These are phyloP conservation scores for Gastrophysa polygoni DNA, from an alignment of 2,888 invertebrate species.

Conservation along the genomic window DNA sequence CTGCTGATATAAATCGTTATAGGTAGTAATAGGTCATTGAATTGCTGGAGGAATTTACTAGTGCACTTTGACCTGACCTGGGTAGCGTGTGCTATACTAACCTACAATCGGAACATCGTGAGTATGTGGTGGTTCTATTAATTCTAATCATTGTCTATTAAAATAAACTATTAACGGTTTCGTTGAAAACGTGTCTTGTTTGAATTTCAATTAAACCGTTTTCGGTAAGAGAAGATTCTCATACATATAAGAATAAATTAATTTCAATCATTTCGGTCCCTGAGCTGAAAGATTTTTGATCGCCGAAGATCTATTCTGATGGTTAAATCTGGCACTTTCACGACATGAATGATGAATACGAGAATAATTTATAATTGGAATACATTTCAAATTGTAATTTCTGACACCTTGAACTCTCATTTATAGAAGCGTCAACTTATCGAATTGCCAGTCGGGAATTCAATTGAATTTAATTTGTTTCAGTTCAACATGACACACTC, in stretches of 20 bases:
- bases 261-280: background rate
- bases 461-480: too few species aligned
- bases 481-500: too few species aligned
- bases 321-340: background rate
- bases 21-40: background rate
- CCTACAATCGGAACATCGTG: slow-evolving; percentile 25
- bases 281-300: background rate
- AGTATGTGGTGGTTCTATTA: slow-evolving; percentile 25
- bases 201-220: slow-evolving; percentile 25
- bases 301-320: background rate
- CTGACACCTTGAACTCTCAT: too few species aligned
- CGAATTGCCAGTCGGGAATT: too few species aligned
- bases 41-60: slow-evolving; percentile 32
- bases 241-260: slow-evolving; percentile 10
- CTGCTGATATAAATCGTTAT: background rate
- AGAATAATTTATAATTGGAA: too few species aligned
- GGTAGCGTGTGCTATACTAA: slow-evolving; percentile 26
- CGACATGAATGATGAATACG: background rate
- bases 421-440: too few species aligned
- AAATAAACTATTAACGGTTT: slow-evolving; percentile 20
- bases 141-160: slow-evolving; percentile 21
- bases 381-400: background rate
- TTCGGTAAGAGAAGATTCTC: background rate
- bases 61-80: slow-evolving; percentile 33
- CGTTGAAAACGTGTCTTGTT: slow-evolving; percentile 24